Conservation (phyloP, 2,888 invertebrate species). For the Zaprionus obscuricornis region DNA sequence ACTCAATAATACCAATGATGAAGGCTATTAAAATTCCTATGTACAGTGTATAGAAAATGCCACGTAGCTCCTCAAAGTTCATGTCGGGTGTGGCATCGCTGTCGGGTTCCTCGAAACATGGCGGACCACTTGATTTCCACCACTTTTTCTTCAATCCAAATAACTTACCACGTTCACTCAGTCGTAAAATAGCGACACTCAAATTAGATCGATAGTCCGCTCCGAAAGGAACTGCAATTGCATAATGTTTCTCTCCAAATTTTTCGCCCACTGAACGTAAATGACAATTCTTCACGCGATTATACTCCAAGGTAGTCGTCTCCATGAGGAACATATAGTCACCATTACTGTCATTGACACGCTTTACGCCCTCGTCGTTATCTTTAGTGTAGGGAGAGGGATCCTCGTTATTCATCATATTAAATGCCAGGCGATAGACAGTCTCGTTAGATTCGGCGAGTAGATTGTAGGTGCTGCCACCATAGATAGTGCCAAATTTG, state of each 20-base stretch:
- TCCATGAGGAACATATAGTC: conserved; percentile 98
- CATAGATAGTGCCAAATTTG: conserved; percentile 94
- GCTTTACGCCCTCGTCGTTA: conserved; percentile 92
- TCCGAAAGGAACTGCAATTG: conserved; percentile 94
- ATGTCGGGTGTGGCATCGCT: conserved; percentile 60
- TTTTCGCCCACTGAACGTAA: conserved; percentile 91
- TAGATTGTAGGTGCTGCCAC: conserved; percentile 95
- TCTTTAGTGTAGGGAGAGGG: conserved; percentile 91
- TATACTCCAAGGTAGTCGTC: conserved; percentile 96
- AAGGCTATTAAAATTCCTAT: conserved; percentile 89
- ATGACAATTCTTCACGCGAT: conserved; percentile 91
- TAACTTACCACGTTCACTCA: conserved; percentile 94
- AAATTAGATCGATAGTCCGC: conserved; percentile 90
- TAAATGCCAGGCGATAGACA: conserved; percentile 94
- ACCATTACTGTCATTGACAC: conserved; percentile 89
- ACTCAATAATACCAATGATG: conserved; percentile 91
- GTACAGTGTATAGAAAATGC: conserved; percentile 93
- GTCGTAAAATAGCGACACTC: conserved; percentile 93
- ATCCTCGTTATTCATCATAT: conserved; percentile 91
- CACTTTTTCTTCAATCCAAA: conserved; percentile 93
- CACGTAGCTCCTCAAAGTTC: conserved; percentile 89
- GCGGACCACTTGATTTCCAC: conserved; percentile 90
- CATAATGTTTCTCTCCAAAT: conserved; percentile 96
- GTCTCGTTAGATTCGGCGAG: conserved; percentile 94
- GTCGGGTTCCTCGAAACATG: conserved; percentile 47